Conservation (phyloP, 1,140 invertebrate species). For the Agrypnia vestita region DNA sequence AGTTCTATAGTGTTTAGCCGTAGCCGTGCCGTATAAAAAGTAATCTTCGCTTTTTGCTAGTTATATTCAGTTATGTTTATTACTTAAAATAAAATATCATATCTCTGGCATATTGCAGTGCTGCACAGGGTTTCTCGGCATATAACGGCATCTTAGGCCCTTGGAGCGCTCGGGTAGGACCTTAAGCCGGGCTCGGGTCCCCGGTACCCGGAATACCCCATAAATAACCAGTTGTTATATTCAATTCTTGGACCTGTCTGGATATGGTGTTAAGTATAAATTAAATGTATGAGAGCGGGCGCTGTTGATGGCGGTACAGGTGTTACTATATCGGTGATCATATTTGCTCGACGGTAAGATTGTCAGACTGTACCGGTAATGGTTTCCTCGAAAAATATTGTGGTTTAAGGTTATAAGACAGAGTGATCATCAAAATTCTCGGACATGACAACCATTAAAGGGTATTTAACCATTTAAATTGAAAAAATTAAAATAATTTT, state of each 20-base stretch:
- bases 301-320: slow-evolving; percentile 33
- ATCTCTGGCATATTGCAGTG: too few relatives aligned
- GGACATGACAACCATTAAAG: too few relatives aligned
- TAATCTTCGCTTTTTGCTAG: too few relatives aligned
- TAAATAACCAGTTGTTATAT: slow-evolving; percentile 62
- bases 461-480: too few relatives aligned
- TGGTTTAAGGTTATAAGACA: too few relatives aligned
- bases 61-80: too few relatives aligned
- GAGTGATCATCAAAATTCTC: too few relatives aligned
- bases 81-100: too few relatives aligned
- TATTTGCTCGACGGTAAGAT: background rate
- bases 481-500: too few relatives aligned
- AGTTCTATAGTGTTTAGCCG: too few relatives aligned
- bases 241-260: slow-evolving; percentile 60
- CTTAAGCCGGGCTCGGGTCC: slow-evolving; percentile 27
- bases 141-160: background rate
- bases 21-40: too few relatives aligned
- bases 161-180: background rate
- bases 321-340: slow-evolving; percentile 28
- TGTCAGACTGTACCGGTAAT: background rate
- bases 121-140: background rate
- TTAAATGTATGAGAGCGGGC: slow-evolving; percentile 52
- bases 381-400: too few relatives aligned
- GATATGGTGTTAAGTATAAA: slow-evolving; percentile 60
- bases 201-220: slow-evolving; percentile 45